A percentile compares a stretch with the other conserved stretches of the same genome.
phyloP scores from a whole-genome alignment of 2,888 invertebrate species.

The Lomographa bimaculata region DNA sequence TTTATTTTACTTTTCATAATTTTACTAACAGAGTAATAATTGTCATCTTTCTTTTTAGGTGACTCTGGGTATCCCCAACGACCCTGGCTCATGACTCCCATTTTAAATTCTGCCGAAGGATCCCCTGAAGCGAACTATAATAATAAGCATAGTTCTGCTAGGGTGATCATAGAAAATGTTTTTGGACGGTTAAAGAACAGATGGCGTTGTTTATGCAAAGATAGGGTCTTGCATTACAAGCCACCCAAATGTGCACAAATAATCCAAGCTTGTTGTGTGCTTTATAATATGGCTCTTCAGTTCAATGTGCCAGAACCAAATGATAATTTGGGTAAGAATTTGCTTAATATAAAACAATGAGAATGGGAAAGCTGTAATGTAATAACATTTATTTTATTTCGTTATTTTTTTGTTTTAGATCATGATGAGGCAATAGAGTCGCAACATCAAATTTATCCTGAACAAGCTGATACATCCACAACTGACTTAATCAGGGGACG shows the following conservation, averaged over 20 bases:
- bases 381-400: too few species aligned
- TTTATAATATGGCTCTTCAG: constrained; percentile 34
- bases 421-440: too few species aligned
- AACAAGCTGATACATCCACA: too few species aligned
- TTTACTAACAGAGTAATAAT: too few species aligned
- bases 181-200: constrained; percentile 27
- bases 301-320: constrained; percentile 14
- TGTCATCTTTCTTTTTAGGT: too few species aligned
- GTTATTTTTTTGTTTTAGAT: too few species aligned
- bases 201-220: constrained; percentile 37
- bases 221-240: constrained; percentile 33
- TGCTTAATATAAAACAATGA: too few species aligned
- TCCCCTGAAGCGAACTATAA: constrained; percentile 29
- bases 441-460: too few species aligned
- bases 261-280: constrained; percentile 36
- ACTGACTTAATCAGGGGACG: too few species aligned
- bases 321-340: too few species aligned
- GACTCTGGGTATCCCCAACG: constrained; percentile 37
- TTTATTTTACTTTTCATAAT: too few species aligned
- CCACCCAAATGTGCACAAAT: constrained; percentile 36
- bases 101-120: constrained; percentile 23
- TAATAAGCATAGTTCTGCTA: constrained; percentile 19
- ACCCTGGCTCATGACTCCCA: constrained; percentile 40
- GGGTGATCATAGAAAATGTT: constrained; percentile 32
- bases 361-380: too few species aligned